Base-by-base conservation (phyloP, 2,888 invertebrate species). In the Ichneumoninae sp. region DNA sequence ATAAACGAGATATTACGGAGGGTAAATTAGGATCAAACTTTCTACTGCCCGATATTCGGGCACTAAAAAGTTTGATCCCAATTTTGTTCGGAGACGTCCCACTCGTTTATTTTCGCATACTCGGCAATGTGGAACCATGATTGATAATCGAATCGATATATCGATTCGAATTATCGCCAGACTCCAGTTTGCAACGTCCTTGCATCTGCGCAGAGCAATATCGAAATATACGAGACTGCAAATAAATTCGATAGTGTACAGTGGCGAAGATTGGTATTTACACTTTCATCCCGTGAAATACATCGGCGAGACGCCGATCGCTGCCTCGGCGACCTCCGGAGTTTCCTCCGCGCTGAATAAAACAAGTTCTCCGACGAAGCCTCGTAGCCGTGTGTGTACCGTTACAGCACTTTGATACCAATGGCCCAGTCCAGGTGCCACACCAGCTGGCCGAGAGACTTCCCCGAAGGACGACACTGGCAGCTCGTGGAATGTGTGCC, bases 341-440 rank as follows among this genome's bases (percentile, higher is more conserved):
- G 16, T 60, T 66, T 47, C 33, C 8, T n/a, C 50, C 62, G 70
- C 70, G 70, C 80, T 83, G 83, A 81, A 85, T 85, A 85, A 85
- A 83, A 85, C 78, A 81, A 75, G 60, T 40, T 30, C 62, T 50
- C 60, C 36, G 66, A 40, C 7, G 47, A 33, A 84, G 66, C 68
- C 81, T 66, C 71, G 62, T 68, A n/a, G 47, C 26, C 30, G 60
- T 33, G 36, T 30, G 71, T 26, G 54, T 75, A 82, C 83, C 75
- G 81, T 86, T 83, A 76, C 69, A 16, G 74, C 75, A 78, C 74
- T 79, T 70, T 71, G 69, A 77, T 70, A 62, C 74, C 72, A 57
- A 76, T 76, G 79, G 69, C 72, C 60, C 30, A 50, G 68, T 60
- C 50, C 47, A 26, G 13, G 26, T 22, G 54, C 47, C 57, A 54